Evolutionary conservation across 2,113 vertebrate species (phyloP), one percentile per base, ranked within the genome.

Genomic region (Peromyscus californicus): DNA sequence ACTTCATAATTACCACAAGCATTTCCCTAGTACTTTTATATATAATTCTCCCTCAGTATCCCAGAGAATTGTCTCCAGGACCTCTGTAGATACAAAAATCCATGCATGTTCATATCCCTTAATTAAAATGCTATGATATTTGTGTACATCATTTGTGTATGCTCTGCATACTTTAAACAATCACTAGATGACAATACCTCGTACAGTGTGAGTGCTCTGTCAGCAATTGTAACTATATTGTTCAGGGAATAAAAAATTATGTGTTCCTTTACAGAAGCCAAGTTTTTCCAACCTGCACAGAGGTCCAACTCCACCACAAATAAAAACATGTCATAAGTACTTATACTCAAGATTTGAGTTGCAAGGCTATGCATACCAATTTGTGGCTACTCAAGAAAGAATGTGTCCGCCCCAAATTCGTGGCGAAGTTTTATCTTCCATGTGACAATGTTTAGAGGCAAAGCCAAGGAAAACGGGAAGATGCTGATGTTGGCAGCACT

Each of bases 401-500:
- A 61, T 21, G 8, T 67, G 57, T 82, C 26, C 16, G 36, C 24
- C 17, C 24, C 33, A 74, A 83, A 75, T 83, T 83, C 59, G 69
- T 70, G 59, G 45, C 89, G 39, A 91, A 65, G 9, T 31, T 67
- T 36, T n/a, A n/a, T 72, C 22, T 15, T 74, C 31, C 5, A 17
- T 10, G 72, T 65, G 45, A 80, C 61, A 78, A 21, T 59, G 69
- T 67, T 83, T 88, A 26, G 7, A 76, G 2, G 36, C 42, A 9
- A 57, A 72, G 16, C 72, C 89, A 92, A 92, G 9, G 51, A 84
- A 96, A 98, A 98, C 15, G 19, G 74, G 87, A 98, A 98, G 94
- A 91, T 94, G 80, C 97, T 96, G 94, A 97, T 70, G 93, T 90
- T 72, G 93, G 94, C 96, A 98, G 89, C 91, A 97, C 65, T 97